A percentile compares a stretch with the other conserved stretches of the same genome.
phyloP scores from a whole-genome alignment of 2,888 invertebrate genomes.

The Crossocerus cetratus region DNA sequence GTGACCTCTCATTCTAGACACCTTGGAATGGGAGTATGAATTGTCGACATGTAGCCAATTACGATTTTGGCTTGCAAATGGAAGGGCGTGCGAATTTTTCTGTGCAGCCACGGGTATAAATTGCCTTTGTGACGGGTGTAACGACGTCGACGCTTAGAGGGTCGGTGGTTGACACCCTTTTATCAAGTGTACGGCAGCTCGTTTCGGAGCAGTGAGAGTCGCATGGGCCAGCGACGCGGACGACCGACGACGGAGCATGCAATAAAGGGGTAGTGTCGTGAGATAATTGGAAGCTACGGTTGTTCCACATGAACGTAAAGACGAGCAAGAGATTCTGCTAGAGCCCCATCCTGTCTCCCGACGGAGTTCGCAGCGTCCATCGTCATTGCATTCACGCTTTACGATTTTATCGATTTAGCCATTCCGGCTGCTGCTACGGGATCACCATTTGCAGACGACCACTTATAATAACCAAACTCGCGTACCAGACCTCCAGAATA shows the following conservation, averaged over 20 bases:
- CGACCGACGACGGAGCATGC: slow-evolving; percentile 55
- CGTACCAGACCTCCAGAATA: no score
- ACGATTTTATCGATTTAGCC: slow-evolving; percentile 25
- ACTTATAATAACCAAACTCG: no score
- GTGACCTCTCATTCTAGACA: no score
- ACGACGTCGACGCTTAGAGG: slow-evolving; percentile 21
- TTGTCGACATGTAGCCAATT: no score
- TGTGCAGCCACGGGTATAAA: slow-evolving; percentile 7
- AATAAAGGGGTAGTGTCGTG: slow-evolving; percentile 65
- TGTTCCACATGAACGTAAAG: slow-evolving; percentile 57
- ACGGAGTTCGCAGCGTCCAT: slow-evolving; percentile 41
- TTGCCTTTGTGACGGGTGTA: slow-evolving; percentile 16
- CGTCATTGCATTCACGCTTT: slow-evolving; percentile 55
- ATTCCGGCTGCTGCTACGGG: no score
- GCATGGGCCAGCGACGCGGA: slow-evolving; percentile 51
- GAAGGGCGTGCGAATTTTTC: slow-evolving; percentile 1
- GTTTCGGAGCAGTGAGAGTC: slow-evolving; percentile 58
- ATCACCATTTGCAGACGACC: no score
- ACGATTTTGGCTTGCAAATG: no score
- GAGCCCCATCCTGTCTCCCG: slow-evolving; percentile 38
- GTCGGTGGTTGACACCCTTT: slow-evolving; percentile 42
- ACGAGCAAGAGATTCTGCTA: slow-evolving; percentile 63
- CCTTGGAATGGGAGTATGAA: no score
- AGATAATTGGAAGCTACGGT: slow-evolving; percentile 69
- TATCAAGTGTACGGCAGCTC: slow-evolving; percentile 48